phyloP scores from a whole-genome alignment of 23 tunicate species.

The Pegea sp. region DNA sequence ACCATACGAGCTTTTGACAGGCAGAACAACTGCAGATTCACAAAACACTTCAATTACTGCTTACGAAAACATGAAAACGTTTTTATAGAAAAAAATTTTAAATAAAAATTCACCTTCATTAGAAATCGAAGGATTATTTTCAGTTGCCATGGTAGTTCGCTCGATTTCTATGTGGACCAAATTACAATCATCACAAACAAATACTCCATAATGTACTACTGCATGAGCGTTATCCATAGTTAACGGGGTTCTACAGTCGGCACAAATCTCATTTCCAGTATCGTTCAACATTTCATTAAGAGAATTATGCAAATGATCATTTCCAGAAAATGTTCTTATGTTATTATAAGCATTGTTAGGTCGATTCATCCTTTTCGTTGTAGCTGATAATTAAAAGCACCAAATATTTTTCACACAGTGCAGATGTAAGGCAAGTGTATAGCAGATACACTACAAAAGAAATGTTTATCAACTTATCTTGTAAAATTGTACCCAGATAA shows the following conservation, averaged over 20 bases:
- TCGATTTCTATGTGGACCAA: constrained; percentile 87
- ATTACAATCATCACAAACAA: constrained; percentile 95
- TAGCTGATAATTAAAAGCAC: too few species aligned
- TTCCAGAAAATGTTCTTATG: too few species aligned
- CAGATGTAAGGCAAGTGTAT: too few species aligned
- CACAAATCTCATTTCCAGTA: constrained; percentile 55
- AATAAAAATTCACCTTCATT: not conserved
- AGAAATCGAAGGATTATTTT: constrained; percentile 5
- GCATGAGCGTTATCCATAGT: constrained; percentile 74
- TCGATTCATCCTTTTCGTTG: too few species aligned
- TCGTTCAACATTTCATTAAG: constrained; percentile 52
- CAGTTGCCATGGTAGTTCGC: constrained; percentile 26
- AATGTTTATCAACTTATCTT: too few species aligned
- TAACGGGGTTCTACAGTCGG: constrained; percentile 68
- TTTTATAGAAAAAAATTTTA: not conserved
- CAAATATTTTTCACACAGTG: too few species aligned
- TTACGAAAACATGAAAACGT: constrained; percentile 3
- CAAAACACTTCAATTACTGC: not conserved
- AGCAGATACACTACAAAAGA: too few species aligned
- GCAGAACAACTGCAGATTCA: constrained; percentile 34
- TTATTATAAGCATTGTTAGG: too few species aligned
- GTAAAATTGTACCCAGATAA: too few species aligned
- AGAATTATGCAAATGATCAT: too few species aligned
- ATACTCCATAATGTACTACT: constrained; percentile 59
- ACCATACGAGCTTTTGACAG: constrained; percentile 30